Conservation (phyloP, 2,888 invertebrate genomes). For the Drosophila monieri region DNA sequence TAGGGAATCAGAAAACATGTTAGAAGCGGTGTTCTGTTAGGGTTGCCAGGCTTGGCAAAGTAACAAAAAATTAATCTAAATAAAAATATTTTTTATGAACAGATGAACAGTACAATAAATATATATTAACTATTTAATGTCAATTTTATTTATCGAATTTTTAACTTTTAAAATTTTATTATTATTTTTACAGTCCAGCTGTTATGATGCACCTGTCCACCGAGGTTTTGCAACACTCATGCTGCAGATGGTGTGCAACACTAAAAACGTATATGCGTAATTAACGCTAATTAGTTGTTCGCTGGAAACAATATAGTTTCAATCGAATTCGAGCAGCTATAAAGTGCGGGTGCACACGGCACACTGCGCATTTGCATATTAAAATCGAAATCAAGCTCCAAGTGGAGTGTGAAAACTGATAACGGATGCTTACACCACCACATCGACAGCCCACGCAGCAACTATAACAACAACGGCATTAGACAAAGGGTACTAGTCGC, state of each 20-base stretch:
- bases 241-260: slow-evolving; percentile 6
- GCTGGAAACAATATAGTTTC: slow-evolving; percentile 66
- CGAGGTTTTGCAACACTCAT: background rate
- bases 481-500: slow-evolving; percentile 64
- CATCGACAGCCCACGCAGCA: slow-evolving; percentile 42
- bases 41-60: background rate
- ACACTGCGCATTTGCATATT: slow-evolving; percentile 6
- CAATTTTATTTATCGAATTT: background rate
- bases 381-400: slow-evolving; percentile 37
- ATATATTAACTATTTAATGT: background rate
- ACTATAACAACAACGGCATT: slow-evolving; percentile 46
- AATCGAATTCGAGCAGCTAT: slow-evolving; percentile 58
- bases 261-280: slow-evolving; percentile 49
- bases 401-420: slow-evolving; percentile 64
- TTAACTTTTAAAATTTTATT: background rate
- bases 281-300: slow-evolving; percentile 66
- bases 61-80: no score
- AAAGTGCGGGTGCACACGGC: slow-evolving; percentile 52
- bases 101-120: background rate
- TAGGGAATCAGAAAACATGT: slow-evolving; percentile 19
- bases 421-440: slow-evolving; percentile 29
- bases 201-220: slow-evolving; percentile 7
- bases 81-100: background rate
- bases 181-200: background rate
- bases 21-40: background rate